A percentile compares a stretch with the other conserved stretches of the same genome.
phyloP scores from a whole-genome alignment of 2,797 vertebrate genomes.

The Eulemur albifrons region DNA sequence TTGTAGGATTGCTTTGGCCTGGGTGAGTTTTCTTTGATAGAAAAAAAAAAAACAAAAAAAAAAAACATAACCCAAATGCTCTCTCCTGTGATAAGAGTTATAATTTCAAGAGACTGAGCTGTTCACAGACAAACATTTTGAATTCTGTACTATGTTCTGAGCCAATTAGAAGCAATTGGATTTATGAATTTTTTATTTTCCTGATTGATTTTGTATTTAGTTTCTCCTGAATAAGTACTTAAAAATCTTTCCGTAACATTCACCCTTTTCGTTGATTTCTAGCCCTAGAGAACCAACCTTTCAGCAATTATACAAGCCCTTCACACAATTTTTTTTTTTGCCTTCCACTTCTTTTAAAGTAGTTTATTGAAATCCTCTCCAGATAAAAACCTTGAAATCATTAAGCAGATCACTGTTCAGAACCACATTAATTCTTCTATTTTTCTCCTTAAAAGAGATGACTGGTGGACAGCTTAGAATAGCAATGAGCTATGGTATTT shows the following conservation, averaged over 20 bases:
- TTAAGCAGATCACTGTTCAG: constrained; percentile 75
- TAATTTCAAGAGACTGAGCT: constrained; percentile 61
- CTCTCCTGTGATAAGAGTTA: constrained; percentile 56
- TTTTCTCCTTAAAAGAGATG: constrained; percentile 72
- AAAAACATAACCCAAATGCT: constrained; percentile 39
- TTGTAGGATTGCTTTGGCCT: constrained; percentile 45
- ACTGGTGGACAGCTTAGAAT: constrained; percentile 72
- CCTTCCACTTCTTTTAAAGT: constrained; percentile 75
- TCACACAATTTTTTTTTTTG: constrained; percentile 57
- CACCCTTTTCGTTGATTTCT: constrained; percentile 73
- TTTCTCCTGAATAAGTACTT: constrained; percentile 77
- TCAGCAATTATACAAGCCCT: constrained; percentile 73
- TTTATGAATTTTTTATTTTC: constrained; percentile 81
- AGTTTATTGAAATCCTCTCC: constrained; percentile 78
- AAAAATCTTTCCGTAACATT: constrained; percentile 73
- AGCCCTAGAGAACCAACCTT: constrained; percentile 63
- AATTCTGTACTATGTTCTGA: constrained; percentile 72
- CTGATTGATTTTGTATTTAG: constrained; percentile 80
- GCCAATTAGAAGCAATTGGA: constrained; percentile 79
- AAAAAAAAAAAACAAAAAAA: constrained; percentile 17
- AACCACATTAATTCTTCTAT: constrained; percentile 72
- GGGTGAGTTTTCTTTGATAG: constrained; percentile 63
- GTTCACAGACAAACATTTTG: constrained; percentile 62
- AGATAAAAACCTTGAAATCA: constrained; percentile 78
- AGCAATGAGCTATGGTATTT: constrained; percentile 74